Evolutionary conservation across 2,888 invertebrate genomes (phyloP).

Genomic region (Thereva nobilitata): DNA sequence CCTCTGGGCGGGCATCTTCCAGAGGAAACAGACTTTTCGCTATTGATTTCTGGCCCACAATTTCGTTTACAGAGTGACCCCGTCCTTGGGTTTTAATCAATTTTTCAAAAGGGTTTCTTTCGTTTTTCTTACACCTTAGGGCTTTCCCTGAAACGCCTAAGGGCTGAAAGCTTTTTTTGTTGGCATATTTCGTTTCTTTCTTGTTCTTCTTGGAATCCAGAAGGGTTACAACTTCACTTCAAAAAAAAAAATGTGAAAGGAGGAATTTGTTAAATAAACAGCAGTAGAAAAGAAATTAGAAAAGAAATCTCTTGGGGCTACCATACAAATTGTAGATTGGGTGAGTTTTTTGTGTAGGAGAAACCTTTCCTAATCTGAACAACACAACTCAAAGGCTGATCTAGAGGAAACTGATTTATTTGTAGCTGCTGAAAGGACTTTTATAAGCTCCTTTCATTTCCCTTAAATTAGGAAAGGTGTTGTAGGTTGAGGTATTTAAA

Average conservation of each 20-base stretch:
- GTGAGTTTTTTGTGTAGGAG: constrained; percentile 28
- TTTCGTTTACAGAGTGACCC: constrained; percentile 25
- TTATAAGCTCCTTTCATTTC: too few species aligned
- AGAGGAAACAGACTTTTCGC: constrained; percentile 4
- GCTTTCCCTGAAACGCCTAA: constrained; percentile 1
- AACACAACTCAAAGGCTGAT: constrained; percentile 30
- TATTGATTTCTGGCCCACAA: constrained; percentile 29
- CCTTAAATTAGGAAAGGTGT: too few species aligned
- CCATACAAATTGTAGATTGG: constrained; percentile 34
- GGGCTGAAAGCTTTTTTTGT: constrained; percentile 13
- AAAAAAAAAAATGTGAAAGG: constrained; percentile 22
- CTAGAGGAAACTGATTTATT: constrained; percentile 33
- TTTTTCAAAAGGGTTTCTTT: constrained; percentile 28
- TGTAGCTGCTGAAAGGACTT: neutral
- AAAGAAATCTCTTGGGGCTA: constrained; percentile 34
- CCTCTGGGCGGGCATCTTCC: neutral
- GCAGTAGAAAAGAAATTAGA: constrained; percentile 36
- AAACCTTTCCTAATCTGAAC: constrained; percentile 29
- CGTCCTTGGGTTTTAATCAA: constrained; percentile 31
- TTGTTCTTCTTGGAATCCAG: constrained; percentile 22
- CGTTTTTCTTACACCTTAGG: constrained; percentile 30
- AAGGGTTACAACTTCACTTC: constrained; percentile 32
- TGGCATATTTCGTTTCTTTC: constrained; percentile 26
- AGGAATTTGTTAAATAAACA: constrained; percentile 35
- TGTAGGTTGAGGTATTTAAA: too few species aligned